Base-by-base conservation (phyloP, 2,797 vertebrate genomes). In the Triplophysa yarkandensis region DNA sequence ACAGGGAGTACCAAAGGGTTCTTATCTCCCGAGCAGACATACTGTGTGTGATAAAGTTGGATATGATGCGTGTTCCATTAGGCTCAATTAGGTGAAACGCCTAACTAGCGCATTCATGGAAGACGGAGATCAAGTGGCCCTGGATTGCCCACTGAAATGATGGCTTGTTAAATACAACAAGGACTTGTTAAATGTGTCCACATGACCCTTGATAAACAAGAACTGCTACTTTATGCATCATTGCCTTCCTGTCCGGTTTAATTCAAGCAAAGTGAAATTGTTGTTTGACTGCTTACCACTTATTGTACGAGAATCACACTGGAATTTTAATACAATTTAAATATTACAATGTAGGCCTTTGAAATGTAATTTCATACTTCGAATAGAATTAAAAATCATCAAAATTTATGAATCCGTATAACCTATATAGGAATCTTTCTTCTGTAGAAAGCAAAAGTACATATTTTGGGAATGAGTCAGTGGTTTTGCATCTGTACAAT, bases 31-130 rank as follows among this genome's bases (percentile, higher is more conserved):
- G 23, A 46, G n/a, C 68, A 72, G 80, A 55, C n/a, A 61, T 61
- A 70, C 76, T 66, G 74, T 75, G 54, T 80, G 72, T 71, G 82
- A 82, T 82, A 77, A 81, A 80, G 60, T 64, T 71, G 80, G 78
- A 77, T 82, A 82, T 81, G 71, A 80, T 66, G 62, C 50, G 68
- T 67, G 64, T 82, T 81, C 79, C 78, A 84, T 82, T 84, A 82
- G 68, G 78, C 68, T 60, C 77, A 64, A 80, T 80, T 72, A 81
- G 81, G 77, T 77, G 76, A 80, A 74, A 78, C 64, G 67, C 66
- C 73, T 78, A 78, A 80, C 77, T 65, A 74, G 66, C 43, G 69
- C 74, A 78, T 71, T 71, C 66, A 67, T 55, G 60, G 64, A 73
- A 72, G 80, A 71, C 75, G 55, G 66, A 80, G 80, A 78, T 81